phyloP scores from a whole-genome alignment of 1,140 invertebrate species.

The Camponotus vicinus region DNA sequence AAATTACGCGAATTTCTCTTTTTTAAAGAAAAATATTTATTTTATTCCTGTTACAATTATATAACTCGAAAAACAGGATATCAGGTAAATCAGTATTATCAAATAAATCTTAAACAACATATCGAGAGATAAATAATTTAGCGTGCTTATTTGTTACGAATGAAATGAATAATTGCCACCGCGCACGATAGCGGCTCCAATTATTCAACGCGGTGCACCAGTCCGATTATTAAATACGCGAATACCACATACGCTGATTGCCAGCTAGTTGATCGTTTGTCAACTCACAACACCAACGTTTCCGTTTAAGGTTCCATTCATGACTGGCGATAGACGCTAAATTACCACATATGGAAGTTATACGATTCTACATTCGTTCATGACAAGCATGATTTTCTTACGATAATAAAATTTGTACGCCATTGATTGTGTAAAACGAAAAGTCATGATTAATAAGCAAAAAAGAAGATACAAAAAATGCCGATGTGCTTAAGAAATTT shows the following conservation, averaged over 20 bases:
- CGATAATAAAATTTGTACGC: not conserved
- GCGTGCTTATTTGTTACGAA: not conserved
- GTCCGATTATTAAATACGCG: constrained; percentile 38
- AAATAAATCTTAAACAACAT: not conserved
- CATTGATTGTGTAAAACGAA: not conserved
- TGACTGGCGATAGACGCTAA: not conserved
- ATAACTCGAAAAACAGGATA: not conserved
- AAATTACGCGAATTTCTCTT: not conserved
- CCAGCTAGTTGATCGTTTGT: not conserved
- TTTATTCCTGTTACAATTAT: not conserved
- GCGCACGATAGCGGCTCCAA: not conserved
- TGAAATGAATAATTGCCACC: constrained; percentile 26
- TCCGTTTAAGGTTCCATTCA: constrained; percentile 5
- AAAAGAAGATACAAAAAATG: not conserved
- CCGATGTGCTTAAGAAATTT: not conserved
- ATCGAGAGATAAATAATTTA: not conserved
- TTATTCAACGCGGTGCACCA: constrained; percentile 8
- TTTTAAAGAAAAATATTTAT: not conserved
- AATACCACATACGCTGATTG: constrained; percentile 37
- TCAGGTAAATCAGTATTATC: not conserved
- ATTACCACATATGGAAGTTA: constrained; percentile 14
- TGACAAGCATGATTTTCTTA: not conserved
- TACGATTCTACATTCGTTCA: not conserved
- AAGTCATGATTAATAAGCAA: not conserved
- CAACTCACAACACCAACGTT: not conserved